These are phyloP conservation scores for Emydura subglobosa DNA, from an alignment of 2,113 vertebrate species.

Conservation along the genomic window DNA sequence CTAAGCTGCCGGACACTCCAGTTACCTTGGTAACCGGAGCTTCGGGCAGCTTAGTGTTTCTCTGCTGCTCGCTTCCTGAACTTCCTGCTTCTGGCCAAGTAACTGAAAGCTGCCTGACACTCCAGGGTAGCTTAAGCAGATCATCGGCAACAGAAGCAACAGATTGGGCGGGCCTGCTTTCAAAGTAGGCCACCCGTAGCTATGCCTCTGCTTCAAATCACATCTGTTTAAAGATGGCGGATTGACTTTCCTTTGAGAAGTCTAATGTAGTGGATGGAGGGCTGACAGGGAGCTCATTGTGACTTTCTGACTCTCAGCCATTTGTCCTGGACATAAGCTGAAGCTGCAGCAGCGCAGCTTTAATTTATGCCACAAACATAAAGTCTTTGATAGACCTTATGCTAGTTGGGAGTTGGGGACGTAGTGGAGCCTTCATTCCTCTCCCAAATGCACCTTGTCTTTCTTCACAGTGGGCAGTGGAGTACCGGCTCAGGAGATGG, in stretches of 20 bases:
- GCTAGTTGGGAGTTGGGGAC: neutral
- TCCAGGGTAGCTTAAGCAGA: no score
- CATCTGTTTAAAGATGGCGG: neutral
- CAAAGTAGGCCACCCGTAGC: no score
- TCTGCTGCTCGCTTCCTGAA: no score
- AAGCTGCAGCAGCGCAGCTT: neutral
- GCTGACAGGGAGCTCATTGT: neutral
- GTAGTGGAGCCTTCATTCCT: neutral
- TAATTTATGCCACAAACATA: neutral
- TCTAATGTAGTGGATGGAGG: neutral
- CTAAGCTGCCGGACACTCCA: no score
- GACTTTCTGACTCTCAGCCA: neutral
- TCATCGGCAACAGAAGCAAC: no score
- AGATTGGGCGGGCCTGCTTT: no score
- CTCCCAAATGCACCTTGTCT: neutral
- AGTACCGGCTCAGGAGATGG: neutral
- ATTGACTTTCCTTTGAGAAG: neutral
- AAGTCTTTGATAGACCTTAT: neutral
- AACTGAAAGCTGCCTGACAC: no score
- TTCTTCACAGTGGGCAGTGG: neutral
- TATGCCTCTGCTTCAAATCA: neutral
- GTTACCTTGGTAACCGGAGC: no score
- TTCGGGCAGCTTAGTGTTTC: no score
- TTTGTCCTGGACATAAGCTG: neutral
- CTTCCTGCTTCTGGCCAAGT: no score